Evolutionary conservation across 1,140 invertebrate genomes (phyloP).

Genomic region (Frieseomelitta varia): DNA sequence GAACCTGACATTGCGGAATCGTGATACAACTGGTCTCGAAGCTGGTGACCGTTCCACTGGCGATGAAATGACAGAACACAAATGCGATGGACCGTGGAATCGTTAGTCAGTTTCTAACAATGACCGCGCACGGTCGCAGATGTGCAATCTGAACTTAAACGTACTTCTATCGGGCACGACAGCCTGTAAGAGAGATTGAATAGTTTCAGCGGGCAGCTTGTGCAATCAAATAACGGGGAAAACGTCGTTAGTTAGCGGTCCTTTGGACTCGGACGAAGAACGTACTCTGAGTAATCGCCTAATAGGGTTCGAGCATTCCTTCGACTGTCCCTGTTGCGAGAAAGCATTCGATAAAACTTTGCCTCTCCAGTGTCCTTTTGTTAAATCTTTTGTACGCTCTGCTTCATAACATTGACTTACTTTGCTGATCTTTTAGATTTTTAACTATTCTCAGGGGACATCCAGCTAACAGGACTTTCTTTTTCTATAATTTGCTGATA

Average conservation of each 20-base stretch:
- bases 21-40: slow-evolving; percentile 52
- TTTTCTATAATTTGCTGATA: no score
- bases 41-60: slow-evolving; percentile 44
- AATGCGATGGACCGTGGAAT: slow-evolving; percentile 37
- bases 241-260: neutral
- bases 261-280: neutral
- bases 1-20: slow-evolving; percentile 41
- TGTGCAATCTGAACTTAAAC: slow-evolving; percentile 48
- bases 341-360: no score
- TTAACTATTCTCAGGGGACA: no score
- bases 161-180: slow-evolving; percentile 5
- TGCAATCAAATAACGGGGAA: slow-evolving; percentile 3
- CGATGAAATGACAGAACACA: slow-evolving; percentile 33
- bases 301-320: neutral
- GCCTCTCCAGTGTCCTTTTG: neutral
- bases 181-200: slow-evolving; percentile 17
- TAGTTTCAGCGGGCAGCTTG: neutral
- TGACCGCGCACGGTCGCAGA: slow-evolving; percentile 19
- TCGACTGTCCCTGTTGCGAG: neutral
- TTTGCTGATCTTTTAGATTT: no score
- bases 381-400: neutral
- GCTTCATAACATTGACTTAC: no score
- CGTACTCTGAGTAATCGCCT: neutral
- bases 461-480: no score
- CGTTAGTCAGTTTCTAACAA: slow-evolving; percentile 51